Evolutionary conservation across 2,888 invertebrate genomes (phyloP).

Genomic region (Meiosimyza platycephala): DNA sequence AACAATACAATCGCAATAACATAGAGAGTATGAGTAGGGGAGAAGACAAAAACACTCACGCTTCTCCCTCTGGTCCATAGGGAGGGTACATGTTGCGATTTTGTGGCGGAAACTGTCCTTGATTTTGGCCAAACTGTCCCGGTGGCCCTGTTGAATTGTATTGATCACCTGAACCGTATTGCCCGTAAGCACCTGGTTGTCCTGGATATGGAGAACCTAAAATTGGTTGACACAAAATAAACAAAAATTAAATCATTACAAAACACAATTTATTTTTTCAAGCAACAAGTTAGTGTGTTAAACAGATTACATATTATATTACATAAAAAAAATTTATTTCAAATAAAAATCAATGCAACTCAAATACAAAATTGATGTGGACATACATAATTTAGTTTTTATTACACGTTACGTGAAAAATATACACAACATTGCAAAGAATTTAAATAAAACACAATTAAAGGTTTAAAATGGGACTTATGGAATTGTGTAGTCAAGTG

Average conservation of each 20-base stretch:
- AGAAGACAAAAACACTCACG: constrained; percentile 68
- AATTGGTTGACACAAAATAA: constrained; percentile 37
- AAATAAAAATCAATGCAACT: constrained; percentile 31
- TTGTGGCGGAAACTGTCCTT: constrained; percentile 73
- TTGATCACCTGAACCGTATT: constrained; percentile 75
- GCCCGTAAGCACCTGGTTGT: constrained; percentile 74
- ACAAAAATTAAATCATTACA: constrained; percentile 34
- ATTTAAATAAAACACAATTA: too few relatives aligned
- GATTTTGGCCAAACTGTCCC: constrained; percentile 72
- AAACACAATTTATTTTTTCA: constrained; percentile 11
- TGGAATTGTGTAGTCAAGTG: too few relatives aligned
- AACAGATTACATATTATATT: too few relatives aligned
- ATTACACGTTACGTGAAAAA: constrained; percentile 2
- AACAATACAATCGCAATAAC: constrained; percentile 42
- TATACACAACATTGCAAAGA: too few relatives aligned
- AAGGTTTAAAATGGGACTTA: too few relatives aligned
- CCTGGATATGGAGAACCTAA: constrained; percentile 71
- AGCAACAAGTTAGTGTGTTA: too few relatives aligned
- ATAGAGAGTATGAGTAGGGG: constrained; percentile 38
- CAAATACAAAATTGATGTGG: background rate
- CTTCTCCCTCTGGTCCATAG: constrained; percentile 78
- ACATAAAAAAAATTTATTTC: constrained; percentile 1
- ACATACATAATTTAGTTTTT: background rate
- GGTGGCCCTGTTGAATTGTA: constrained; percentile 71
- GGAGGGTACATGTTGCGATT: constrained; percentile 85